Conservation (phyloP, 2,113 vertebrate genomes). For the Zapornia atra region DNA sequence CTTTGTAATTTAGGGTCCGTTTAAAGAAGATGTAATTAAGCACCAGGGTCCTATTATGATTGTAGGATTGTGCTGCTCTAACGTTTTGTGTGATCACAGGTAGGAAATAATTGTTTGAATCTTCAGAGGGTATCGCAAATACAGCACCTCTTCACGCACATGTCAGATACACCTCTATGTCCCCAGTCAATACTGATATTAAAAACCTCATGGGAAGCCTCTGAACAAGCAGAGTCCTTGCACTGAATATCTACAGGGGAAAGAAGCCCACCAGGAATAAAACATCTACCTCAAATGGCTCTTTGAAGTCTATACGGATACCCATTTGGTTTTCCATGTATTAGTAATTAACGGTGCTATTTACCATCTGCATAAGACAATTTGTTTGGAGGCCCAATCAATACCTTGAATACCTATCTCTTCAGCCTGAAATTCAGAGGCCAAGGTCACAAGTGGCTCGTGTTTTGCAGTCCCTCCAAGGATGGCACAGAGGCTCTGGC, state of each 20-base stretch:
- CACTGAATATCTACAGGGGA: not conserved
- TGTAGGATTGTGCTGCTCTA: not conserved
- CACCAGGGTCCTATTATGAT: not conserved
- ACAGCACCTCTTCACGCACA: not conserved
- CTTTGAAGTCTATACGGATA: not conserved
- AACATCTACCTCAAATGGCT: not conserved
- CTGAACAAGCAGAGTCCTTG: not conserved
- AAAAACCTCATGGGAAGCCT: not conserved
- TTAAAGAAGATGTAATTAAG: not conserved
- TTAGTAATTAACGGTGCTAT: not conserved
- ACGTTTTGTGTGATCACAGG: not conserved
- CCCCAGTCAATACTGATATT: not conserved
- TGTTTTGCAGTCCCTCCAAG: not conserved
- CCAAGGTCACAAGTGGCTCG: not conserved
- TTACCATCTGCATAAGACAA: not conserved
- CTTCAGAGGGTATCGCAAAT: not conserved
- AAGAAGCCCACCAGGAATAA: not conserved
- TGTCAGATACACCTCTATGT: not conserved
- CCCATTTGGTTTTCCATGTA: not conserved
- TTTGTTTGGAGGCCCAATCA: not conserved
- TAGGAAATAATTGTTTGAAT: not conserved
- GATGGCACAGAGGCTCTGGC: rapidly evolving
- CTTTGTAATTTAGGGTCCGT: not conserved
- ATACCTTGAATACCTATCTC: not conserved
- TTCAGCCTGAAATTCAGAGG: not conserved